These are phyloP conservation scores for Malurus melanocephalus DNA, from an alignment of 2,113 vertebrate genomes.

Conservation along the genomic window DNA sequence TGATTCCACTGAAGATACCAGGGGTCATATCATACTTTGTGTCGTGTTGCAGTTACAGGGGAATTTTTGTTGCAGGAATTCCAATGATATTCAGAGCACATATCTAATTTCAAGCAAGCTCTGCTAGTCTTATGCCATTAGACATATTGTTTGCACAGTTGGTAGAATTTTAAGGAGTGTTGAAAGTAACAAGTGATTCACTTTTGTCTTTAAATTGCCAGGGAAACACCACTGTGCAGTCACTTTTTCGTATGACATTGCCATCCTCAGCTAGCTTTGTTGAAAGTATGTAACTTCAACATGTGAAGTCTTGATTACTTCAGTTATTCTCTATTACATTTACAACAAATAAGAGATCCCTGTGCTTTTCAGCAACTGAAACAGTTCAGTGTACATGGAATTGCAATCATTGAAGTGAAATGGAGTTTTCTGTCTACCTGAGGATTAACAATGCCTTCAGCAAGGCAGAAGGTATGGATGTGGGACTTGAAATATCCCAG, in stretches of 20 bases:
- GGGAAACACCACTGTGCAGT: not conserved
- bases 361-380: not conserved
- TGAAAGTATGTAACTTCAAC: not conserved
- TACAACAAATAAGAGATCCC: not conserved
- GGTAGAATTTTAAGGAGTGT: conserved; percentile 37
- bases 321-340: not conserved
- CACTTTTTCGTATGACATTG: not conserved
- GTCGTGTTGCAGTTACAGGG: not conserved
- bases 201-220: conserved; percentile 42
- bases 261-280: conserved; percentile 19
- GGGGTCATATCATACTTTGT: not conserved
- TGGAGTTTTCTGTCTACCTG: not conserved
- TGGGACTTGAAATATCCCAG: not conserved
- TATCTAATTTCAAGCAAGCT: conserved; percentile 37
- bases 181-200: conserved; percentile 47
- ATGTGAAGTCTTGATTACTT: not conserved
- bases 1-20: not conserved
- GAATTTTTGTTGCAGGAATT: conserved; percentile 35
- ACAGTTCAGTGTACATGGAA: not conserved
- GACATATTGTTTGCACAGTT: conserved; percentile 57
- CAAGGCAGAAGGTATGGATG: not conserved
- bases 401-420: not conserved
- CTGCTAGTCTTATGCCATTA: conserved; percentile 43
- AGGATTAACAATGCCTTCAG: not conserved
- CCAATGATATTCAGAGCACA: conserved; percentile 24